Evolutionary conservation across 2,888 invertebrate genomes (phyloP), one percentile per base, ranked within the genome.

Genomic region (Caenorhabditis afra): DNA sequence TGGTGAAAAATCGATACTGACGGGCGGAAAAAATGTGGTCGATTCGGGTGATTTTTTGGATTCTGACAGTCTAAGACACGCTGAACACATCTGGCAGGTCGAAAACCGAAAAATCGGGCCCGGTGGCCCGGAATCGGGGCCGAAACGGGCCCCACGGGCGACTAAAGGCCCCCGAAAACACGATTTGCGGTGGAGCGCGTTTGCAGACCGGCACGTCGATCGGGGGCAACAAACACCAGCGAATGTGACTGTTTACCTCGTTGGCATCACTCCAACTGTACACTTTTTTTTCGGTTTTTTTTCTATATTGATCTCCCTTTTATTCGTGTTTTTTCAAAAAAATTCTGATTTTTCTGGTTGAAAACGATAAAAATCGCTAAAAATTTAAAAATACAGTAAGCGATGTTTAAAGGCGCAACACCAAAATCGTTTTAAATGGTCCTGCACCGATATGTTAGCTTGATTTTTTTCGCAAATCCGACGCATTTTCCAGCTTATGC

Each of bases 401-500:
- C 10, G 14, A 41, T 41, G 10, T 57, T 68, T 59, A 68, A 68
- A 68, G 59, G 68, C 52, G 44, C 68, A 68, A 14, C n/a, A 0
- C 39, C 3, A 39, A 37, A n/a, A n/a, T n/a, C n/a, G n/a, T 2
- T 20, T 39, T 22, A 14, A 20, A n/a, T 18, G 57, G 57, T 57
- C 41, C 18, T 41, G 41, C 1, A 11, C 14, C 57, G 57, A 57
- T 55, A 8, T 12, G 18, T 11, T 14, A 2, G 10, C 12, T 57
- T 41, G 18, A 1, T 35, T 2, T 58, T 58, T 29, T 58, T 45
- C n/a, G 10, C 1, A 22, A 12, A 29, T 58, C 45, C 18, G 16
- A 23, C 22, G n/a, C 18, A 37, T 16, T 39, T 55, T 57, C 47
- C 71, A 77, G 71, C 78, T 44, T 78, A 78, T 78, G 71, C 65